Percentiles rank a stretch among this genome's conserved stretches.
These are phyloP conservation scores for Tricholauxania praeusta DNA, from an alignment of 2,888 invertebrate species.

Conservation along the genomic window DNA sequence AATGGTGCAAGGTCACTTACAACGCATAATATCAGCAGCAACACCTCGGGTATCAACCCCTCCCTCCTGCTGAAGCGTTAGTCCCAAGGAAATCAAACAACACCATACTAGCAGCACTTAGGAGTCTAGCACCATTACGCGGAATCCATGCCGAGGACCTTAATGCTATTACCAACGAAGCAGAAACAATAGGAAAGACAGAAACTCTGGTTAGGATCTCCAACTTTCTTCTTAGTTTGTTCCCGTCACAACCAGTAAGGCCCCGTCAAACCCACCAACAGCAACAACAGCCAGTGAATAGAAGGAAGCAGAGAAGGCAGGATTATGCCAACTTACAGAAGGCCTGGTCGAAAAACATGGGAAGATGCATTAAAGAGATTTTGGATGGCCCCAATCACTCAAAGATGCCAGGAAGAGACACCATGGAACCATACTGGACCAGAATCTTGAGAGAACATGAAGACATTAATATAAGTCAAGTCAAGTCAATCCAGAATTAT, in stretches of 20 bases:
- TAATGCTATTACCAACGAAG: not conserved
- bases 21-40: no score
- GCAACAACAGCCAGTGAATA: not conserved
- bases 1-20: not conserved
- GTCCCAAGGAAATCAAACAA: no score
- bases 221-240: not conserved
- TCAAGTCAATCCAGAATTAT: no score
- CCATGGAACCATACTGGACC: slow-evolving; percentile 14
- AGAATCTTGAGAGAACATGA: not conserved
- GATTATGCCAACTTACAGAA: not conserved
- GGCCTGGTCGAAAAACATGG: not conserved
- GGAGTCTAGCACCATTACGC: no score
- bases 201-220: slow-evolving; percentile 5
- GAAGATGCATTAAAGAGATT: not conserved
- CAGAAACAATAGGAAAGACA: not conserved
- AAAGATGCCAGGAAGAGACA: not conserved
- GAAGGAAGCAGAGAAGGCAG: not conserved
- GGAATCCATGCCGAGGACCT: not conserved
- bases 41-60: no score
- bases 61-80: no score
- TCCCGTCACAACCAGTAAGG: not conserved
- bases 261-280: not conserved
- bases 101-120: no score
- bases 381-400: not conserved
- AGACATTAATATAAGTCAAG: not conserved